A percentile compares a stretch with the other conserved stretches of the same genome.
Conservation (phyloP, 2,888 invertebrate genomes). For the Eutolmus rufibarbis region DNA sequence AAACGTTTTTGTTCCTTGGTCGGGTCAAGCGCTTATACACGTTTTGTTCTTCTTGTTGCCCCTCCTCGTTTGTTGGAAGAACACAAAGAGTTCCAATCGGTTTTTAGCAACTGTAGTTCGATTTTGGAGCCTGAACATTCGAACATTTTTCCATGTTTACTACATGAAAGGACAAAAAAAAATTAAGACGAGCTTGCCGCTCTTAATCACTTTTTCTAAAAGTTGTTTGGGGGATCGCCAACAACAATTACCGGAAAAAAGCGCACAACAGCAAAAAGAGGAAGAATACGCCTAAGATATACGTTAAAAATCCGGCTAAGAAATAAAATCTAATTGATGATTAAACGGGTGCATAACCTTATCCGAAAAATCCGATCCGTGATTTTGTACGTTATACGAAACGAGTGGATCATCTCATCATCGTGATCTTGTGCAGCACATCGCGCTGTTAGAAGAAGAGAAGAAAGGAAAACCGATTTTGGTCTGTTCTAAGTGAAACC, state of each 20-base stretch:
- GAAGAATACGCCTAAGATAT: not conserved
- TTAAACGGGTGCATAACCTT: slow-evolving; percentile 35
- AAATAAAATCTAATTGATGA: slow-evolving; percentile 30
- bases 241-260: not conserved
- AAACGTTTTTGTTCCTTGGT: not conserved
- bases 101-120: not conserved
- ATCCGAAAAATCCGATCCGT: slow-evolving; percentile 11
- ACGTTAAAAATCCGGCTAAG: not conserved
- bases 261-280: not conserved
- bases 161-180: not conserved
- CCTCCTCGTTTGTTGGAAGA: not conserved
- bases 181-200: not conserved
- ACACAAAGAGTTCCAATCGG: not conserved
- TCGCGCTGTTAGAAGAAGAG: not conserved
- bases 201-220: not conserved
- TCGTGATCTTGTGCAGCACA: slow-evolving; percentile 10
- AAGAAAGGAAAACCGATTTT: slow-evolving; percentile 26
- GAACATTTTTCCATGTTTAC: not conserved
- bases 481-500: slow-evolving; percentile 12
- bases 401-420: not conserved
- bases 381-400: not conserved
- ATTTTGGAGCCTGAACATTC: not conserved
- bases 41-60: not conserved
- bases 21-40: not conserved
- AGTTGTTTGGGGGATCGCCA: not conserved